Percentiles rank a stretch among this genome's conserved stretches.
Evolutionary conservation across 2,797 vertebrate genomes (phyloP).

Genomic region (Bufotes viridis): DNA sequence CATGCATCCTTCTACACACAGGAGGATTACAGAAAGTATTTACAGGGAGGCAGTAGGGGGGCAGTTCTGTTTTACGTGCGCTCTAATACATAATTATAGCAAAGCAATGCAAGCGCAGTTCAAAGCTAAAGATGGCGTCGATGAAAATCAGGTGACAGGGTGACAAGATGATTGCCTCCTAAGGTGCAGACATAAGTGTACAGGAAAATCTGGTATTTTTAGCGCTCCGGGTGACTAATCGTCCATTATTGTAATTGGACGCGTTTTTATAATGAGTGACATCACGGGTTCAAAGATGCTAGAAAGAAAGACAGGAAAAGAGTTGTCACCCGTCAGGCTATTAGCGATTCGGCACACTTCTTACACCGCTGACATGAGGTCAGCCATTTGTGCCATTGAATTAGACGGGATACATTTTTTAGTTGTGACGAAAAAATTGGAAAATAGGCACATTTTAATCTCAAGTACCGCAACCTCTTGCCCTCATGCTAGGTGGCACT

Average conservation of each 20-base stretch:
- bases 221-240: constrained; percentile 28
- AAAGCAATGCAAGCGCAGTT: constrained; percentile 25
- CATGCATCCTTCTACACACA: not conserved
- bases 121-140: not conserved
- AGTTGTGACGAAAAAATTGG: not conserved
- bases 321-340: not conserved
- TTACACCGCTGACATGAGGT: not conserved
- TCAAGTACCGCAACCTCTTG: not conserved
- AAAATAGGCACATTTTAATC: not conserved
- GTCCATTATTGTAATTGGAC: constrained; percentile 21
- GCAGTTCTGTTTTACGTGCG: not conserved
- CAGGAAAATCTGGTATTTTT: constrained; percentile 36
- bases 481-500: not conserved
- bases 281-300: constrained; percentile 38
- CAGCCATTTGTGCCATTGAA: constrained; percentile 1
- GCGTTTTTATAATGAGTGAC: constrained; percentile 28
- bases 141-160: constrained; percentile 6
- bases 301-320: constrained; percentile 31
- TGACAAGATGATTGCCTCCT: not conserved
- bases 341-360: not conserved
- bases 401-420: not conserved
- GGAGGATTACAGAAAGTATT: constrained; percentile 31
- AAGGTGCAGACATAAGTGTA: not conserved
- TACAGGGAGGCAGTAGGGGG: constrained; percentile 5
- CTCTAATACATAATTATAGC: constrained; percentile 25